Conservation (phyloP, 2,888 invertebrate species). For the Melanostoma scalare region DNA sequence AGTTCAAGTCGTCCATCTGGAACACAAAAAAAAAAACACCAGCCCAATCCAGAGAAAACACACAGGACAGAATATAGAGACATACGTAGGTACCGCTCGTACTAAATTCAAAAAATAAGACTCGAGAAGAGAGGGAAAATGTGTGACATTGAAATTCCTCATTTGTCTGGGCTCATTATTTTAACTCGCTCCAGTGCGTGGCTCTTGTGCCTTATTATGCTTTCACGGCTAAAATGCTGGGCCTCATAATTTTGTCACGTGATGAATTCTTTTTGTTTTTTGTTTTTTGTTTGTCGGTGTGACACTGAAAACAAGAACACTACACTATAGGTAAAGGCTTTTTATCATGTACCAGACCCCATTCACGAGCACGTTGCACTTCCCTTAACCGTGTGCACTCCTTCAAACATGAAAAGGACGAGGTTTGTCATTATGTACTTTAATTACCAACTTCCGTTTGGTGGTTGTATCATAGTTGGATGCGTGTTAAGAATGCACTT, state of each 20-base stretch:
- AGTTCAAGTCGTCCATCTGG: conserved; percentile 71
- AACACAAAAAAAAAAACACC: conserved; percentile 34
- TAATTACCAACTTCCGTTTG: conserved; percentile 73
- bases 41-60: conserved; percentile 15
- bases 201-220: conserved; percentile 35
- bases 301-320: conserved; percentile 34
- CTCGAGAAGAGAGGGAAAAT: conserved; percentile 7
- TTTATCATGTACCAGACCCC: conserved; percentile 32
- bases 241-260: conserved; percentile 66
- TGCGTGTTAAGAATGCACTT: conserved; percentile 64
- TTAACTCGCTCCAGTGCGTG: conserved; percentile 66
- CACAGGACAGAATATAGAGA: neutral
- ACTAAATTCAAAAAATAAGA: neutral
- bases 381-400: conserved; percentile 38
- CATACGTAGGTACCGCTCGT: neutral
- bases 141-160: conserved; percentile 73
- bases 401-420: conserved; percentile 56
- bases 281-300: conserved; percentile 17
- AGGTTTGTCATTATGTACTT: conserved; percentile 70
- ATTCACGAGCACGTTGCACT: conserved; percentile 54
- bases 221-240: conserved; percentile 28
- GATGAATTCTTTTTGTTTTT: conserved; percentile 50
- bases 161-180: conserved; percentile 73
- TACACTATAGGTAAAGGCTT: conserved; percentile 8
- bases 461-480: conserved; percentile 58